Evolutionary conservation across 2,113 vertebrate species (phyloP), one percentile per base, ranked within the genome.

Genomic region (Charina bottae): DNA sequence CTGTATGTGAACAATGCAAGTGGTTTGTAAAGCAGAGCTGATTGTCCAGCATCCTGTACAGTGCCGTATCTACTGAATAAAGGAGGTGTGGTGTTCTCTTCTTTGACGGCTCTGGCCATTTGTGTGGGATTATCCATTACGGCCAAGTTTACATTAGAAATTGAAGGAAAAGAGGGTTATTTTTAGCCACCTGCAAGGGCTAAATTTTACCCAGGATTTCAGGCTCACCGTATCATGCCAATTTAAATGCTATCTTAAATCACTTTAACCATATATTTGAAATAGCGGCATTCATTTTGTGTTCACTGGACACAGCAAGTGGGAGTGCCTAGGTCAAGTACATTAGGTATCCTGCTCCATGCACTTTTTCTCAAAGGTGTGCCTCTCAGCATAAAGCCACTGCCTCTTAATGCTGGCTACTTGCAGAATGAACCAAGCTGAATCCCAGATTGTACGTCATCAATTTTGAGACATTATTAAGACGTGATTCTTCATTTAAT

Each of bases 31-130:
- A 0, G 2, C 64, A 17, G 56, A 2, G 33, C 54, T 26, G 59
- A 53, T 78, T 1, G 17, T 60, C 89, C 83, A 92, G 85, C 2
- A 89, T 83, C 6, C 95, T 96, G 94, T 95, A 94, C 93, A 94
- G 94, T 93, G 91, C 83, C 89, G 54, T 87, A 85, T 93, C 95
- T 93, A 19, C 90, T 90, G 83, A 96, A 96, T 97, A 97, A 97
- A 97, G 94, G 91, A 92, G 94, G 83, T 87, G 46, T 89, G 94
- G 83, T 87, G 46, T 89, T 83, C 94, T 94, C 87, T 84, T 92
- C 78, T 55, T 55, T 28, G 21, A 21, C 0, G 93, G 0, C 9
- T 96, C 58, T 2, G 84, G 4, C 6, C 53, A 19, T 42, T 49
- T 83, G n/a, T 88, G 37, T 72, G 60, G 85, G 33, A 28, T 83